phyloP scores from a whole-genome alignment of 1,140 invertebrate genomes.

The Aphis gossypii region DNA sequence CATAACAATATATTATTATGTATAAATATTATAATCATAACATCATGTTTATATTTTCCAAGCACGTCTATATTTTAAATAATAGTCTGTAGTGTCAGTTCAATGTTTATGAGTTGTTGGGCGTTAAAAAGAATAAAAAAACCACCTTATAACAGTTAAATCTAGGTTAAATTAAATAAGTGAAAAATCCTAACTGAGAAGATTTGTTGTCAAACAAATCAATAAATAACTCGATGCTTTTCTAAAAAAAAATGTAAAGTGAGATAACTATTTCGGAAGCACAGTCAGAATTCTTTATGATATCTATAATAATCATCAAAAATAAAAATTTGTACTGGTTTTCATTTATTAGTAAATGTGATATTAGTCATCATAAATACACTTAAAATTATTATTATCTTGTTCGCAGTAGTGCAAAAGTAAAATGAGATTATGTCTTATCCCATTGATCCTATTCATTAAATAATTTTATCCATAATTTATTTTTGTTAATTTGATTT shows the following conservation, averaged over 20 bases:
- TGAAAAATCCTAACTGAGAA: neutral
- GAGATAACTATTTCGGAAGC: neutral
- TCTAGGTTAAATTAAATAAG: neutral
- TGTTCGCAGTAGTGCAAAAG: neutral
- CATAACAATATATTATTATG: neutral
- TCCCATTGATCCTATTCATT: neutral
- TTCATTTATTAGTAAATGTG: neutral
- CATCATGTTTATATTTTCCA: too few relatives aligned
- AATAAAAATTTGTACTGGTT: neutral
- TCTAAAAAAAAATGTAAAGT: neutral
- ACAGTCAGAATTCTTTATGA: neutral
- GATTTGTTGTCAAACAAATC: neutral
- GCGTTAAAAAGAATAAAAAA: neutral
- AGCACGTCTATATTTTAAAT: too few relatives aligned
- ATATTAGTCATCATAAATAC: neutral
- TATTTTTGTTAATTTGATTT: neutral
- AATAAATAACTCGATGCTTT: neutral
- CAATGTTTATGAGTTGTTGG: too few relatives aligned
- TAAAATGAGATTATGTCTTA: constrained; percentile 2
- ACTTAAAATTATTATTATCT: neutral
- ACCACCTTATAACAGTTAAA: neutral
- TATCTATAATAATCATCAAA: neutral
- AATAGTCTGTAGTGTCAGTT: too few relatives aligned
- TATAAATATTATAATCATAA: neutral
- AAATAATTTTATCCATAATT: neutral